Evolutionary conservation across 1,140 invertebrate species (phyloP).

Genomic region (Dinoponera quadriceps): DNA sequence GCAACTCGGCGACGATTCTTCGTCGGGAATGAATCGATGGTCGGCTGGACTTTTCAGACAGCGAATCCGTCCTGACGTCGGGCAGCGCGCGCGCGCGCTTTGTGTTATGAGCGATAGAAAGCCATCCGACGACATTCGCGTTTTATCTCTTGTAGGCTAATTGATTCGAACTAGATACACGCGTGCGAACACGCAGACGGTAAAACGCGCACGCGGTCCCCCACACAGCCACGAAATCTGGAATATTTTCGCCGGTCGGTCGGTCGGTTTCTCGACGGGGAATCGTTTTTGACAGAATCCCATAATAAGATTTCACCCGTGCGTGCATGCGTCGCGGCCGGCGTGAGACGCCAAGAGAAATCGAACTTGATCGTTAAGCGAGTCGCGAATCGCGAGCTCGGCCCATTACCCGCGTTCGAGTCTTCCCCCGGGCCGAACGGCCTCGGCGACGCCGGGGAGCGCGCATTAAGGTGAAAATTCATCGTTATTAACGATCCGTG

Average conservation of each 20-base stretch:
- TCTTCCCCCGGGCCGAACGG: conserved; percentile 42
- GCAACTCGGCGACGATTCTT: background rate
- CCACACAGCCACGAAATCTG: too few species aligned
- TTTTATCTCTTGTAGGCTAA: conserved; percentile 28
- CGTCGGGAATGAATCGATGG: background rate
- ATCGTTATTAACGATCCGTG: conserved; percentile 10
- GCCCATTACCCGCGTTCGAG: conserved; percentile 81
- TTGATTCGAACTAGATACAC: conserved; percentile 3
- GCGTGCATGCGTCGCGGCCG: conserved; percentile 71
- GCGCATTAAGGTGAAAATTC: background rate
- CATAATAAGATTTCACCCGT: conserved; percentile 78
- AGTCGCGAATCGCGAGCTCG: conserved; percentile 79
- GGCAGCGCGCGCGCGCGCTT: background rate
- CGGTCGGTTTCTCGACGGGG: background rate
- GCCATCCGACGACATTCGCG: background rate
- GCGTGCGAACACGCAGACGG: too few species aligned
- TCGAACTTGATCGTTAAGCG: conserved; percentile 84
- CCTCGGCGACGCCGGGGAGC: background rate
- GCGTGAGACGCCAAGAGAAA: conserved; percentile 83
- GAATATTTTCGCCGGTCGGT: conserved; percentile 7
- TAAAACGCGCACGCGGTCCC: too few species aligned
- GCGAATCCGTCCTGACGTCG: background rate
- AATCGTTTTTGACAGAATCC: conserved; percentile 76
- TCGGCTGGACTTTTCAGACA: background rate
- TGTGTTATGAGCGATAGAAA: conserved; percentile 33